Evolutionary conservation across 2,797 vertebrate species (phyloP).

Genomic region (Tenualosa ilisha): DNA sequence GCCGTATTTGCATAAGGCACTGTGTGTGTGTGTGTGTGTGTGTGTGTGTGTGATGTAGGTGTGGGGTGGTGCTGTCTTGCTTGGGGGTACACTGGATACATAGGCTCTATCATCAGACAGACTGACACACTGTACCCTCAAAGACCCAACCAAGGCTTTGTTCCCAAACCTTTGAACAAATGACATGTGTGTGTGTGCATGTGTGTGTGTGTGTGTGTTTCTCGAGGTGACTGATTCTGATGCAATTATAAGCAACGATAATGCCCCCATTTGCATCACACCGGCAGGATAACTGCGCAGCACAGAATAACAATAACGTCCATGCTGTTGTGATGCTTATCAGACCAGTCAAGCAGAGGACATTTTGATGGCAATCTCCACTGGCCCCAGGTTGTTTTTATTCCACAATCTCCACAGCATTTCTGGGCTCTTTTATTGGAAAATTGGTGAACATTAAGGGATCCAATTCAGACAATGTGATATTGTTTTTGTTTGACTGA

Average conservation of each 20-base stretch:
- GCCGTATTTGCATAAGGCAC: slow-evolving; percentile 2
- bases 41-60: neutral
- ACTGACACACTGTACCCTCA: slow-evolving; percentile 20
- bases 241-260: slow-evolving; percentile 53
- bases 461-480: neutral
- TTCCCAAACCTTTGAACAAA: slow-evolving; percentile 27
- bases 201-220: slow-evolving; percentile 41
- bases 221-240: slow-evolving; percentile 47
- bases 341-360: slow-evolving; percentile 19
- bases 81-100: neutral
- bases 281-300: neutral
- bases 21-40: slow-evolving; percentile 37
- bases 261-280: slow-evolving; percentile 21
- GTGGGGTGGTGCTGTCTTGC: neutral
- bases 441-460: neutral
- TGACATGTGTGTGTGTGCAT: slow-evolving; percentile 21
- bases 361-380: neutral
- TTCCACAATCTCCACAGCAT: neutral
- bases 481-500: neutral
- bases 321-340: slow-evolving; percentile 1
- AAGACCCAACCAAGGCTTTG: slow-evolving; percentile 22
- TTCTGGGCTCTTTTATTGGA: neutral
- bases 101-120: neutral
- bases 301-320: slow-evolving; percentile 21
- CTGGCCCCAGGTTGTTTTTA: neutral